These are phyloP conservation scores for Ptiloglossa arizonensis DNA, from an alignment of 1,140 invertebrate species.

Conservation along the genomic window DNA sequence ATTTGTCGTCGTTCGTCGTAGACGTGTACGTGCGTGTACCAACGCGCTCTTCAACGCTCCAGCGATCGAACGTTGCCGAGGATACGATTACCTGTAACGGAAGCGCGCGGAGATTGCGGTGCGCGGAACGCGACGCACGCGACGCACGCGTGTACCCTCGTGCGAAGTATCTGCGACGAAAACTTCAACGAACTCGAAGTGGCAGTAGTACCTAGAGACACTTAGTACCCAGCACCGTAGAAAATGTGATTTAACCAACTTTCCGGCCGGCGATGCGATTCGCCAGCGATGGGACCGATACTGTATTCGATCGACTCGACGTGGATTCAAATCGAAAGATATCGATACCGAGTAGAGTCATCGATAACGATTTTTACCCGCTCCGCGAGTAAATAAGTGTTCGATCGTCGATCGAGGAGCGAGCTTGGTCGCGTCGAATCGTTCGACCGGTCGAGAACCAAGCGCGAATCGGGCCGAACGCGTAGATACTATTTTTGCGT, in stretches of 20 bases:
- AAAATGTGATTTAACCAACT: slow-evolving; percentile 40
- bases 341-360: too few relatives aligned
- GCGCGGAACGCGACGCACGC: not conserved
- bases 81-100: not conserved
- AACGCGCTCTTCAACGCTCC: too few relatives aligned
- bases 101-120: not conserved
- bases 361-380: too few relatives aligned
- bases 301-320: not conserved
- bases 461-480: too few relatives aligned
- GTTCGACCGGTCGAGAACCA: too few relatives aligned
- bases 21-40: not conserved
- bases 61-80: not conserved
- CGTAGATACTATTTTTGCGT: too few relatives aligned
- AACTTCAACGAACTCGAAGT: slow-evolving; percentile 16
- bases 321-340: too few relatives aligned
- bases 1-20: not conserved
- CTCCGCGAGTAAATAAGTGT: too few relatives aligned
- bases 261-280: not conserved
- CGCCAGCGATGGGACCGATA: slow-evolving; percentile 10
- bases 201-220: slow-evolving; percentile 48
- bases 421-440: too few relatives aligned
- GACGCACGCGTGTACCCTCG: slow-evolving; percentile 19
- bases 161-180: too few relatives aligned
- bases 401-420: too few relatives aligned
- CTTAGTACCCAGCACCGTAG: slow-evolving; percentile 33